phyloP scores from a whole-genome alignment of 2,113 vertebrate genomes.

The Serinus canaria region DNA sequence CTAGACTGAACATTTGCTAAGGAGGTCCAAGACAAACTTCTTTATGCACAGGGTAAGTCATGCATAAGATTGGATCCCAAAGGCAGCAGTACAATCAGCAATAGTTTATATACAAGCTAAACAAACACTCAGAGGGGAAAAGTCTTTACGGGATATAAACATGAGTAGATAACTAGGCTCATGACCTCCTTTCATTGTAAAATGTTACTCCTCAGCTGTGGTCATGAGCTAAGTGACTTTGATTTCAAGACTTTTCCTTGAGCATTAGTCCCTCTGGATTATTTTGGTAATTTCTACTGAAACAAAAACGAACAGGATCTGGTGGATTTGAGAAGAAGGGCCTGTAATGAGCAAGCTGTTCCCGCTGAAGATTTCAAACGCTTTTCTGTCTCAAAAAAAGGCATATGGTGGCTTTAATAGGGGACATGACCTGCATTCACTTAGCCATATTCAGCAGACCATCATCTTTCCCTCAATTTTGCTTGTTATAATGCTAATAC shows the following conservation, averaged over 20 bases:
- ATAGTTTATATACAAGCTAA: conserved; percentile 49
- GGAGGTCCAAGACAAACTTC: conserved; percentile 55
- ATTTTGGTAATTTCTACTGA: background rate
- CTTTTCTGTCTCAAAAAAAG: background rate
- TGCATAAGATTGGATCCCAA: conserved; percentile 59
- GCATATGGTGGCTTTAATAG: background rate
- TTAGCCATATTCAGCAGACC: background rate
- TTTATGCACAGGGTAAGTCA: conserved; percentile 42
- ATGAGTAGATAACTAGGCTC: conserved; percentile 7
- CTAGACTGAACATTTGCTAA: conserved; percentile 44
- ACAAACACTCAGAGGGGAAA: conserved; percentile 1
- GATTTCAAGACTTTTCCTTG: conserved; percentile 9
- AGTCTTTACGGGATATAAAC: conserved; percentile 2
- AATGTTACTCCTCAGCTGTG: background rate
- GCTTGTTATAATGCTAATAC: background rate
- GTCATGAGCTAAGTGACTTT: conserved; percentile 4
- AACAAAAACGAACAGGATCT: background rate
- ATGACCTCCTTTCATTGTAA: conserved; percentile 26
- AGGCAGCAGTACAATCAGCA: conserved; percentile 35
- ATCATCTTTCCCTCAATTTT: background rate
- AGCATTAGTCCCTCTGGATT: background rate
- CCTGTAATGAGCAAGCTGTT: background rate
- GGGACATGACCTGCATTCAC: background rate
- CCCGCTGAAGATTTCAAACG: background rate
- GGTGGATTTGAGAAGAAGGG: background rate